Base-by-base conservation (phyloP, 2,888 invertebrate genomes). In the Eupithecia tripunctaria region DNA sequence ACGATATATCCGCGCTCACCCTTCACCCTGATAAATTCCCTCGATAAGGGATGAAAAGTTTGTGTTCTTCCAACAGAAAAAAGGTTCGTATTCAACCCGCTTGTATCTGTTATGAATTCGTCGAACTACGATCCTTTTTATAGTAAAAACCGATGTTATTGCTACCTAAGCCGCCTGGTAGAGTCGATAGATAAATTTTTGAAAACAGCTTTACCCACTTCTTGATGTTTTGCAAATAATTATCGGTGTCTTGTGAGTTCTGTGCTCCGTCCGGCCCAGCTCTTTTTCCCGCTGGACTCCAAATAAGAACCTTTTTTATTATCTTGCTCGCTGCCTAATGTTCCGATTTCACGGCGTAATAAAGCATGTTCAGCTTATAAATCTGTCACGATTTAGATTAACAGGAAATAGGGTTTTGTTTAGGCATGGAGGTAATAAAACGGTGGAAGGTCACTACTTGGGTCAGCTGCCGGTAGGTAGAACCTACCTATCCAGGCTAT, bases 401-500 rank as follows among this genome's bases (percentile, higher is more conserved):
- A 78, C 73, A 79, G 81, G 82, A 81, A 84, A 81, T 83, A 77
- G 77, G 76, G 80, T 81, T 82, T 80, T 80, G 80, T 80, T 80
- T 41, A 79, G 78, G 78, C 59, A 72, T 70, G 43, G 76, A 73
- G 75, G 72, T 77, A 81, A 82, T 83, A 84, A 76, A 84, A 79
- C 76, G 80, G 77, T 80, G 32, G 84, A 88, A 88, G 89, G 89
- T 86, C 85, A 81, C 71, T 47, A 68, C 68, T 73, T 75, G 77
- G 75, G 76, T 76, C 75, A 74, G 76, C 70, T 81, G 76, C 73
- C 73, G 65, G 81, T 83, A 36, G 36, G 7, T 8, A 2, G 5
- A 4, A 47, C 18, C 12, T 47, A 80, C 80, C 71, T 62, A 64
- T 21, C 21, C 64, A 64, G 64, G 10, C 12, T 32, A 63, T 38